A percentile compares a stretch with the other conserved stretches of the same genome.
These are phyloP conservation scores for Eretmocerus hayati DNA, from an alignment of 2,888 invertebrate genomes.

Conservation along the genomic window DNA sequence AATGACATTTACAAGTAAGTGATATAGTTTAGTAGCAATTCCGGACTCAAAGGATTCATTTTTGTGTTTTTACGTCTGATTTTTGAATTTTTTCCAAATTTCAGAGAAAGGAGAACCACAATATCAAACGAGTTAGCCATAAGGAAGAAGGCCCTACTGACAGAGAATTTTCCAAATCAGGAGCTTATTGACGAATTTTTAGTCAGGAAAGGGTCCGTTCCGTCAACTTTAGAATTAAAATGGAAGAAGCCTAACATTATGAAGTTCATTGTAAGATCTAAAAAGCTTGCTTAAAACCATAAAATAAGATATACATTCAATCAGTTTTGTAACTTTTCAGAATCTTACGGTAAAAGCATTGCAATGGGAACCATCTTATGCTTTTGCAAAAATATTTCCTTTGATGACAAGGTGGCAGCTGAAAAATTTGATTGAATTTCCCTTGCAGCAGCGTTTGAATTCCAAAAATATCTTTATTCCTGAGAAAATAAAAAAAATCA, in stretches of 20 bases:
- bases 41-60: neutral
- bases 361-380: slow-evolving; percentile 69
- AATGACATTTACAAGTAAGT: slow-evolving; percentile 57
- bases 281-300: no score
- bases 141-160: slow-evolving; percentile 59
- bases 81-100: slow-evolving; percentile 34
- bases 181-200: slow-evolving; percentile 70
- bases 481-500: slow-evolving; percentile 52
- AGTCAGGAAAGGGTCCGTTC: slow-evolving; percentile 50
- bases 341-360: slow-evolving; percentile 60
- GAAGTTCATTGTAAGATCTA: slow-evolving; percentile 61
- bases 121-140: slow-evolving; percentile 64
- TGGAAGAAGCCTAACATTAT: slow-evolving; percentile 64
- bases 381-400: slow-evolving; percentile 71
- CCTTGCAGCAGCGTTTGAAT: slow-evolving; percentile 24
- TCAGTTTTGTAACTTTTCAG: no score
- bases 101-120: slow-evolving; percentile 57
- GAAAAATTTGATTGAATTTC: slow-evolving; percentile 42
- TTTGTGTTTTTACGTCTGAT: neutral
- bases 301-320: no score
- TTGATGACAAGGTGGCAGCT: slow-evolving; percentile 72
- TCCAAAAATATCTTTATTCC: slow-evolving; percentile 45
- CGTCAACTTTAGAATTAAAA: slow-evolving; percentile 50
- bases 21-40: slow-evolving; percentile 1
- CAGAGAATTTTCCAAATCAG: slow-evolving; percentile 63